phyloP scores from a whole-genome alignment of 2,888 invertebrate genomes.

The Mongoloraphidia duomilia region DNA sequence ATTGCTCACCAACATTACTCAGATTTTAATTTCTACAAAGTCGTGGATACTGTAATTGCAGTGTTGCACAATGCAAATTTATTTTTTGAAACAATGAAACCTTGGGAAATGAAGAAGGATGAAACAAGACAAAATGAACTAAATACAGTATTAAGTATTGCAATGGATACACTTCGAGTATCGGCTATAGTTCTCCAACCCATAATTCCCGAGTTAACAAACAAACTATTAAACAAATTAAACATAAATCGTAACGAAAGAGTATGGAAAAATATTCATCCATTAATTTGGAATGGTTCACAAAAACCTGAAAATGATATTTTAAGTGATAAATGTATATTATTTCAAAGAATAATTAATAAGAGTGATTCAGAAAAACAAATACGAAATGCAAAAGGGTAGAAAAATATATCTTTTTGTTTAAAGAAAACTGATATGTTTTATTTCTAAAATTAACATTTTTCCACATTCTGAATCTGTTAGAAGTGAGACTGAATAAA shows the following conservation, averaged over 20 bases:
- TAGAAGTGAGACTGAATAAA: no score
- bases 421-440: no score
- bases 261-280: conserved; percentile 33
- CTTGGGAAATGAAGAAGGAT: conserved; percentile 71
- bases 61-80: conserved; percentile 66
- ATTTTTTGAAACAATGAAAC: conserved; percentile 73
- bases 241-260: conserved; percentile 32
- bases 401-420: no score
- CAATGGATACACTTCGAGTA: conserved; percentile 73
- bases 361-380: no score
- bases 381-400: no score
- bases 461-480: no score
- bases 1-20: conserved; percentile 53
- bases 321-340: no score
- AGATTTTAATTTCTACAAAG: conserved; percentile 68
- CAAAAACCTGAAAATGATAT: no score
- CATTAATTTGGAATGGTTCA: conserved; percentile 19
- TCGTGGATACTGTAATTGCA: conserved; percentile 60
- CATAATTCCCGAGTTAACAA: conserved; percentile 60
- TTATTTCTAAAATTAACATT: no score
- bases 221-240: conserved; percentile 55
- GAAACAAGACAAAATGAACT: conserved; percentile 33
- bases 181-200: conserved; percentile 72
- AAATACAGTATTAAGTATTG: conserved; percentile 62
- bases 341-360: no score